Conservation (phyloP, 2,113 vertebrate genomes). For the rat (Rattus norvegicus) region GRCr8 NC_086021.1:97884001-97884500, state of each 20-base stretch:
- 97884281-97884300: conserved; percentile 56
- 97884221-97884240: conserved; percentile 57
- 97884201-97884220: conserved; percentile 57
- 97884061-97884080: conserved; percentile 59
- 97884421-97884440: conserved; percentile 21
- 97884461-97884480: neutral
- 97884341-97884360: neutral
- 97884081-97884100: conserved; percentile 55
- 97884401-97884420: neutral
- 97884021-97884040: conserved; percentile 43
- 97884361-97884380: neutral
- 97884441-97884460: conserved; percentile 21
- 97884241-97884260: conserved; percentile 63
- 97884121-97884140: neutral
- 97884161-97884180: conserved; percentile 26
- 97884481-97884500: neutral
- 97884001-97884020: conserved; percentile 68
- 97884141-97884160: conserved; percentile 45
- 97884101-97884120: neutral
- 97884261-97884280: conserved; percentile 7
- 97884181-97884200: conserved; percentile 44
- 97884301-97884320: conserved; percentile 21
- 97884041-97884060: conserved; percentile 55
- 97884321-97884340: neutral
- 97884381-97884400: neutral